Conservation (phyloP, 1,140 invertebrate genomes). For the Lamellibrachia luymesi region DNA sequence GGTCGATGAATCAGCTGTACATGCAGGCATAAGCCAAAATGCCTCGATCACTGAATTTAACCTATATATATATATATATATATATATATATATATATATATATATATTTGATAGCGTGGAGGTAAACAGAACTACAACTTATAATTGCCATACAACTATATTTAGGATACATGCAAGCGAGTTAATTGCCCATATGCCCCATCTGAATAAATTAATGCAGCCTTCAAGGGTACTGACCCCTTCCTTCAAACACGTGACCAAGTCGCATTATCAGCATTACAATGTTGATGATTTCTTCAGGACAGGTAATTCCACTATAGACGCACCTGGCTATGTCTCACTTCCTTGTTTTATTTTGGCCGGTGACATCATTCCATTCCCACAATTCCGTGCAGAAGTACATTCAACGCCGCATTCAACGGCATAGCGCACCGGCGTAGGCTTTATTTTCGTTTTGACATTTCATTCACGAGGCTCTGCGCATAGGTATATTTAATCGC, state of each 20-base stretch:
- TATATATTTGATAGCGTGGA: too few relatives aligned
- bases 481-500: background rate
- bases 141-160: too few relatives aligned
- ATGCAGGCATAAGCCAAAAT: too few relatives aligned
- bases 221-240: background rate
- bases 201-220: background rate
- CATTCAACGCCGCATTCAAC: background rate
- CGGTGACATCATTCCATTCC: background rate
- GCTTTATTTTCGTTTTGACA: slow-evolving; percentile 1
- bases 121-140: too few relatives aligned
- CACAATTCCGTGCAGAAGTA: background rate
- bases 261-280: background rate
- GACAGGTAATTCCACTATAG: background rate
- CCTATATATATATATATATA: too few relatives aligned
- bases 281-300: background rate
- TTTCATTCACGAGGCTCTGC: background rate
- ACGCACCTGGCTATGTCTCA: background rate
- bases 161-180: background rate
- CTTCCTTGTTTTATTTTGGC: background rate
- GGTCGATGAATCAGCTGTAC: too few relatives aligned
- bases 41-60: too few relatives aligned
- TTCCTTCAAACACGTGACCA: background rate
- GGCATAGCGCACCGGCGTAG: background rate
- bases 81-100: too few relatives aligned
- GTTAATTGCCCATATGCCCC: background rate